A percentile compares a stretch with the other conserved stretches of the same genome.
Conservation (phyloP, 2,888 invertebrate genomes). For the Andrena fulva region DNA sequence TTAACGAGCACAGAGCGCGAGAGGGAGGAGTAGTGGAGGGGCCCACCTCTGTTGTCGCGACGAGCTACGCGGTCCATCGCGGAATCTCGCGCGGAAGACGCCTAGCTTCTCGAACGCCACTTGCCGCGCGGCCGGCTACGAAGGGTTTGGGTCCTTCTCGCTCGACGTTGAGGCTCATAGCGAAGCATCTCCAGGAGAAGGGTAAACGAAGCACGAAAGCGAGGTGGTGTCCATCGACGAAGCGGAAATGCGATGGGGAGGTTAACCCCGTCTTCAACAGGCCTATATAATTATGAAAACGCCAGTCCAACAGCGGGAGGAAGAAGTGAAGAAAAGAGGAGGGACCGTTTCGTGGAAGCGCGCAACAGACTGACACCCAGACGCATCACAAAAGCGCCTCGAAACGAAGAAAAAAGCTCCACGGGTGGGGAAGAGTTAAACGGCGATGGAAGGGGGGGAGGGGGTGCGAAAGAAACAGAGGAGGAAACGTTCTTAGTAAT, state of each 20-base stretch:
- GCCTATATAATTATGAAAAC: not conserved
- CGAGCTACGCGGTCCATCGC: not conserved
- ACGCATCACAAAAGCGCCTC: constrained; percentile 28
- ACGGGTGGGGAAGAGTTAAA: constrained; percentile 17
- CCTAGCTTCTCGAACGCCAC: constrained; percentile 6
- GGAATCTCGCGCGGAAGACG: constrained; percentile 7
- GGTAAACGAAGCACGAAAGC: too few species aligned
- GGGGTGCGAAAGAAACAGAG: not conserved
- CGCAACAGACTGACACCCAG: constrained; percentile 36
- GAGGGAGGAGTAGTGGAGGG: constrained; percentile 23
- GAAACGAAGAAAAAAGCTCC: not conserved
- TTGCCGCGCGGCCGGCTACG: not conserved
- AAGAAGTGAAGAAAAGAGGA: not conserved
- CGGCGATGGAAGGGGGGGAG: constrained; percentile 13
- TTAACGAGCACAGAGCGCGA: constrained; percentile 57
- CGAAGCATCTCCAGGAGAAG: too few species aligned
- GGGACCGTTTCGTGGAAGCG: constrained; percentile 15
- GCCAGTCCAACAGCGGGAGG: not conserved
- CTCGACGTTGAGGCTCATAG: not conserved
- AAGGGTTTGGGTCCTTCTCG: not conserved
- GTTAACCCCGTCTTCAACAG: not conserved
- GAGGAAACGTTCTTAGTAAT: constrained; percentile 11
- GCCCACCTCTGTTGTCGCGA: not conserved
- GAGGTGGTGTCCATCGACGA: not conserved
- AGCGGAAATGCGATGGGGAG: not conserved